These are phyloP conservation scores for Ernsta delagoae DNA, from an alignment of 2,888 invertebrate genomes.

Conservation along the genomic window DNA sequence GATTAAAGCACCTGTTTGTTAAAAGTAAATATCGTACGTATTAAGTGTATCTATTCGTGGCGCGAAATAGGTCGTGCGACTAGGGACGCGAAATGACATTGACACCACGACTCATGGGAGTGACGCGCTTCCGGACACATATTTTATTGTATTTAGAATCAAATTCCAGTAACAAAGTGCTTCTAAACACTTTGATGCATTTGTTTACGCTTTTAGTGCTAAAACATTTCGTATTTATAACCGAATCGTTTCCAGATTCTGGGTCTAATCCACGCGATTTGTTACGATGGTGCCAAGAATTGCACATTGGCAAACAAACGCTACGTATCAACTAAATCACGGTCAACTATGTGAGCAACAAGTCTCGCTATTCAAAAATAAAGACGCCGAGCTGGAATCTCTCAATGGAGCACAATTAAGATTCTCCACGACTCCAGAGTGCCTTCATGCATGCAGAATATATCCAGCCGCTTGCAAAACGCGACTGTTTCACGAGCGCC, in stretches of 20 bases:
- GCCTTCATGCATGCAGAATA: slow-evolving; percentile 65
- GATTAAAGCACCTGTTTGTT: slow-evolving; percentile 41
- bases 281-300: slow-evolving; percentile 57
- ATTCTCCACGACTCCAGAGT: slow-evolving; percentile 67
- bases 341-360: slow-evolving; percentile 64
- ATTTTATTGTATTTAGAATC: neutral
- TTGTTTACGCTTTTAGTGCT: neutral
- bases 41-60: slow-evolving; percentile 51
- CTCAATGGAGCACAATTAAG: slow-evolving; percentile 81
- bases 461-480: slow-evolving; percentile 56
- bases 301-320: slow-evolving; percentile 42
- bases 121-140: slow-evolving; percentile 11
- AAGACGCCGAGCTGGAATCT: slow-evolving; percentile 67
- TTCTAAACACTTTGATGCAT: neutral
- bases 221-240: slow-evolving; percentile 30
- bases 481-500: slow-evolving; percentile 65
- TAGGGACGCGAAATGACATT: slow-evolving; percentile 43
- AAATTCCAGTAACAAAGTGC: neutral
- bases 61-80: slow-evolving; percentile 46
- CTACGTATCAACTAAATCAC: slow-evolving; percentile 51
- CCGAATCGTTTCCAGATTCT: slow-evolving; percentile 38
- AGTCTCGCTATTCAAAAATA: slow-evolving; percentile 71
- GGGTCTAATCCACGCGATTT: slow-evolving; percentile 37
- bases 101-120: slow-evolving; percentile 35
- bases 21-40: slow-evolving; percentile 34